Conservation (phyloP, 1,140 invertebrate species). For the Lucilia sericata region DNA sequence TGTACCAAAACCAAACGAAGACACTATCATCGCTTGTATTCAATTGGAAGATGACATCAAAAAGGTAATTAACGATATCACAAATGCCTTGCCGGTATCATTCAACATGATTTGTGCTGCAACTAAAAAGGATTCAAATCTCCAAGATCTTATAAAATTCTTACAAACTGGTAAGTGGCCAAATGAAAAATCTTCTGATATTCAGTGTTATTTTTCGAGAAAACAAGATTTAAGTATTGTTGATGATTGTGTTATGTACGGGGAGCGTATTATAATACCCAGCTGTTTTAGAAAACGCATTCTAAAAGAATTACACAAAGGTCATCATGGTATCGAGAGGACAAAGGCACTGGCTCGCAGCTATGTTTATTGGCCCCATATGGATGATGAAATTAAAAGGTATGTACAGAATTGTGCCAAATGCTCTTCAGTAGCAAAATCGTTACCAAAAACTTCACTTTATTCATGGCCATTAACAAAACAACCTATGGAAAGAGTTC, state of each 20-base stretch:
- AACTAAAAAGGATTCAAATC: not conserved
- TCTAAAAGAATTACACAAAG: too few relatives aligned
- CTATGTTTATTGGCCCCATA: constrained; percentile 70
- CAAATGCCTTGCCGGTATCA: not conserved
- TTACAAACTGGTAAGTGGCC: not conserved
- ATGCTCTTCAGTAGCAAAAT: constrained; percentile 50
- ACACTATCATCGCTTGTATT: not conserved
- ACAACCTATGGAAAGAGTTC: constrained; percentile 52
- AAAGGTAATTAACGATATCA: not conserved
- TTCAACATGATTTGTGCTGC: not conserved
- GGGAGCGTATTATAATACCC: too few relatives aligned
- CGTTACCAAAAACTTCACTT: constrained; percentile 49
- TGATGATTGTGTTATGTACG: not conserved
- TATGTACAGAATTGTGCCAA: constrained; percentile 59
- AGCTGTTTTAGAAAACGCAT: too few relatives aligned
- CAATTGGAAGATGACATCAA: not conserved
- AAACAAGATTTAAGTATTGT: constrained; percentile 3
- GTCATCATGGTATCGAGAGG: constrained; percentile 66
- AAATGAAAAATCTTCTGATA: constrained; percentile 49
- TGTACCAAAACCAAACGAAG: constrained; percentile 6
- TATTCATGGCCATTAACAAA: constrained; percentile 47
- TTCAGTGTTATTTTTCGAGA: not conserved
- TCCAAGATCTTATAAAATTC: not conserved
- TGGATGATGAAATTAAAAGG: constrained; percentile 68
- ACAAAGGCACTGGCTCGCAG: constrained; percentile 71